A percentile compares a stretch with the other conserved stretches of the same genome.
phyloP scores from a whole-genome alignment of 2,888 invertebrate species.

The Apantesis nais region DNA sequence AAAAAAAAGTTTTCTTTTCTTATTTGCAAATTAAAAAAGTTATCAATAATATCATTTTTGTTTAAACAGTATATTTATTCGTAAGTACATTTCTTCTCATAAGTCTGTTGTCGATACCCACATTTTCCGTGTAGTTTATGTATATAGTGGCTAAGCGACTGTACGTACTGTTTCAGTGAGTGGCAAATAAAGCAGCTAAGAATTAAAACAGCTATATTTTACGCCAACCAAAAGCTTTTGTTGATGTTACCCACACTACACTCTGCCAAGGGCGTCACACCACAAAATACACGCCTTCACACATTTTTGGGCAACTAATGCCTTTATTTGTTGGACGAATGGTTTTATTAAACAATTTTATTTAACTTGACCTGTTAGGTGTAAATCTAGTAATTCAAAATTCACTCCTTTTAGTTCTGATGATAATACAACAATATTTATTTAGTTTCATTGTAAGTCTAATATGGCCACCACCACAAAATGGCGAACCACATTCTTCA shows the following conservation, averaged over 20 bases:
- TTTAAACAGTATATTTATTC: not conserved
- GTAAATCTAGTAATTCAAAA: too few relatives aligned
- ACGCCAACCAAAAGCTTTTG: conserved; percentile 16
- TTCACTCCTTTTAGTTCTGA: too few relatives aligned
- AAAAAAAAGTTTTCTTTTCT: not conserved
- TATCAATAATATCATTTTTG: not conserved
- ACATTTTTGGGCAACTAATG: not conserved
- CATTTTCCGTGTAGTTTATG: not conserved
- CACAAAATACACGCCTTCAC: conserved; percentile 8
- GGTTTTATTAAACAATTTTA: too few relatives aligned
- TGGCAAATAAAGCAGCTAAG: not conserved
- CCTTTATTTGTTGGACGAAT: too few relatives aligned
- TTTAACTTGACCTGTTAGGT: too few relatives aligned
- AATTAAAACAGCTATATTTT: conserved; percentile 14
- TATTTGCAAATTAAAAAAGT: not conserved
- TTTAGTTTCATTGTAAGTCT: too few relatives aligned
- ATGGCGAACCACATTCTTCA: too few relatives aligned
- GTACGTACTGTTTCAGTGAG: conserved; percentile 6
- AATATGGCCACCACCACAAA: too few relatives aligned
- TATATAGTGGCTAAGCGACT: conserved; percentile 6
- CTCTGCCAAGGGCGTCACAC: not conserved
- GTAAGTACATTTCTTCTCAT: not conserved
- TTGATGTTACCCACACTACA: conserved; percentile 12
- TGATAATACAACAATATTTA: too few relatives aligned
- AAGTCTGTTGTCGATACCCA: not conserved